Evolutionary conservation across 2,888 invertebrate species (phyloP).

Genomic region (Hydriomena furcata): DNA sequence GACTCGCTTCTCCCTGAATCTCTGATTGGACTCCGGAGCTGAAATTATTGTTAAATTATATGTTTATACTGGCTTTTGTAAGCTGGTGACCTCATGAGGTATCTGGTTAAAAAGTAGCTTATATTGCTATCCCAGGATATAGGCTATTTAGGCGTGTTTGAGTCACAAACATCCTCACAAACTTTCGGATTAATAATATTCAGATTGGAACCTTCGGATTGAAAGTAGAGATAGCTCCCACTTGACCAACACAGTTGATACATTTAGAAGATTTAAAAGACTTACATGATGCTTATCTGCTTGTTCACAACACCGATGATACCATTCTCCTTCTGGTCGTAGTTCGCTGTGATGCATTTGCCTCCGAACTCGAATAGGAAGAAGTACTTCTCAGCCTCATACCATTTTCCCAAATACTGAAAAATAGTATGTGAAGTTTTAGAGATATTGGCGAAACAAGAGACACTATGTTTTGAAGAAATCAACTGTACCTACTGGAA

Average conservation of each 20-base stretch:
- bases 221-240: too few species aligned
- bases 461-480: too few species aligned
- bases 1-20: slow-evolving; percentile 83
- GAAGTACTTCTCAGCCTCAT: slow-evolving; percentile 90
- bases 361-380: slow-evolving; percentile 89
- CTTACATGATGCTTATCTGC: slow-evolving; percentile 72
- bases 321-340: slow-evolving; percentile 71
- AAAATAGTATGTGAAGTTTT: too few species aligned
- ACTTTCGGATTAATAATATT: too few species aligned
- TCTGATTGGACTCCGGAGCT: slow-evolving; percentile 82
- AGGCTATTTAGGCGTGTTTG: too few species aligned
- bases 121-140: too few species aligned
- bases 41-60: slow-evolving; percentile 28
- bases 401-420: slow-evolving; percentile 91
- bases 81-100: not conserved
- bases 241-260: too few species aligned
- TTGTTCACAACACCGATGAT: slow-evolving; percentile 76
- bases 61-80: not conserved
- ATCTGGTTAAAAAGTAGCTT: too few species aligned
- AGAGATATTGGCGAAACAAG: not conserved
- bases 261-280: slow-evolving; percentile 21
- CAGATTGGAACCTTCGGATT: too few species aligned
- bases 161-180: too few species aligned
- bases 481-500: too few species aligned
- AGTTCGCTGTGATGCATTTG: slow-evolving; percentile 88